Base-by-base conservation (phyloP, 2,797 vertebrate species). In the Cacajao melanocephalus region DNA sequence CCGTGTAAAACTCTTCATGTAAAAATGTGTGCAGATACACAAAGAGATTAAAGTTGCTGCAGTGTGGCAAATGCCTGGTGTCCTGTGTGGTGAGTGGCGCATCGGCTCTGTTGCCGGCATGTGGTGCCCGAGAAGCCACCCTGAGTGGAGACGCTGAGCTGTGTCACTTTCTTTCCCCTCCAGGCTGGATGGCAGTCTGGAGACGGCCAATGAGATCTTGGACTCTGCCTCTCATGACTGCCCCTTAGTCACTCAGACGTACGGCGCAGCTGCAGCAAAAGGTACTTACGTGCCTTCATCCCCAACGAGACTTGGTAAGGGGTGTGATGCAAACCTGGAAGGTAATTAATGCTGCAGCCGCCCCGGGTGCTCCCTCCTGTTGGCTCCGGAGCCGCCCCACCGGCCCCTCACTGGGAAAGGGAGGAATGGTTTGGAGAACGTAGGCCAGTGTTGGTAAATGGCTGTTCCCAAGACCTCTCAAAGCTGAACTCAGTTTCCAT, bases 141-240 rank as follows among this genome's bases (percentile, higher is more conserved):
- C 78, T n/a, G 4, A 48, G 46, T 5, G n/a, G 46, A 41, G 22
- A 30, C 82, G 5, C 50, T 88, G 86, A 26, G 70, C 7, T 10
- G 2, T 28, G 61, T 64, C 41, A 0, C 57, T 30, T 76, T 52
- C 41, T 61, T 28, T 94, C 20, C 7, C 36, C 75, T 52, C 73
- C 97, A 99, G 99, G 98, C 98, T 99, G 50, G 99, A 99, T 13
- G 99, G 99, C 98, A 99, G 99, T 10, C 98, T 99, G 94, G 99
- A 99, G 98, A 98, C 99, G 0, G 98, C 99, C 98, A 99, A 99
- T 96, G 99, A 99, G 97, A 99, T 99, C 75, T 98, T 99, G 13
- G 99, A 99, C 97, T 99, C 99, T 70, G 99, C 99, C 17, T 99
- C 99, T 82, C 99, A 99, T 14, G 99, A 99, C 96, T 99, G 99